Evolutionary conservation across 1,140 invertebrate genomes (phyloP), one percentile per base, ranked within the genome.

Genomic region (Trissolcus basalis): DNA sequence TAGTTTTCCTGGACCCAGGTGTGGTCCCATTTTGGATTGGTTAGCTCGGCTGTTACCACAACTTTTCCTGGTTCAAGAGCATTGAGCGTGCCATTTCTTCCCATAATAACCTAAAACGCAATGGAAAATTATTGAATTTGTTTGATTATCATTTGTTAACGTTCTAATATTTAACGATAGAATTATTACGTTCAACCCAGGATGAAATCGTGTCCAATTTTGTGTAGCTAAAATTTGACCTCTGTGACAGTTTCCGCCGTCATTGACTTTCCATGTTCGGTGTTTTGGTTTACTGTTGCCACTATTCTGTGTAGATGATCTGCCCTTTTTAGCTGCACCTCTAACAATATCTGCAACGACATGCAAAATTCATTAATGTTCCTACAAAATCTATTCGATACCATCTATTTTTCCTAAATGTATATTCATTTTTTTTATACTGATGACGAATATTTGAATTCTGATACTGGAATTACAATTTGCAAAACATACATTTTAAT

Each of bases 41-140:
- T 89, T 80, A 92, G 90, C 82, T 96, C 95, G 87, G 93, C 94
- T 7, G 94, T 94, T 0, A 96, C 87, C 0, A 92, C 83, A 4
- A 96, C 94, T 84, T 88, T 91, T 1, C 95, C 95, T 15, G 91
- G 74, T 80, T 92, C 90, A 77, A 94, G 89, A 0, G 95, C 94
- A 89, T 92, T 95, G 11, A 96, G 81, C 1, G 93, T 94, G 9
- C 92, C 92, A 87, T 96, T 92, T 60, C 86, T 87, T 12, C 94
- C 94, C 68, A 95, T 91, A 4, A 94, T 93, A 79, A 95, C 94
- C 94, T 96, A 81, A 63, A 84, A 45, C 14, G 45, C 12, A 54
- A 19, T 50, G 36, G 44, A 65, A 65, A 16, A 11, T 35, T 36
- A 39, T 41, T 16, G 11, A 19, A 41, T 16, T 36, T 45, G 1